Evolutionary conservation across 1,140 invertebrate species (phyloP).

Genomic region (Drosophila erecta): DNA sequence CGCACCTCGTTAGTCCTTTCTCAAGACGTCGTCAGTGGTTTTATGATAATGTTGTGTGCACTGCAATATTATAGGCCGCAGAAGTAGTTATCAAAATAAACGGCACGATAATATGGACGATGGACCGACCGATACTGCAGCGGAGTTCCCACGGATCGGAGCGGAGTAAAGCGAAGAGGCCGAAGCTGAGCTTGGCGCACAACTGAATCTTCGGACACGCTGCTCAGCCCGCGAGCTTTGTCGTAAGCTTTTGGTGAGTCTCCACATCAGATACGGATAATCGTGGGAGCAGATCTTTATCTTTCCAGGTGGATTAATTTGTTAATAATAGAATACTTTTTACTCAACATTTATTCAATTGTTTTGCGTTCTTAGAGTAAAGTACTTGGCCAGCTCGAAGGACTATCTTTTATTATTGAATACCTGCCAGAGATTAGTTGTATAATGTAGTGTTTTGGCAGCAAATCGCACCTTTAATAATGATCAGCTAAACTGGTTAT

Average conservation of each 20-base stretch:
- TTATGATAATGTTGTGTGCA: background rate
- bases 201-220: conserved; percentile 38
- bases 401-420: too few relatives aligned
- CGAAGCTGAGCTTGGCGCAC: conserved; percentile 50
- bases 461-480: too few relatives aligned
- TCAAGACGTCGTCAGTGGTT: conserved; percentile 53
- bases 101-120: conserved; percentile 25
- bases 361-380: too few relatives aligned
- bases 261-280: background rate
- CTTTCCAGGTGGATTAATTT: too few relatives aligned
- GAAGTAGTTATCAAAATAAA: conserved; percentile 52
- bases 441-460: background rate
- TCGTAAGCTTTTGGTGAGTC: conserved; percentile 13
- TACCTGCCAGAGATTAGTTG: too few relatives aligned
- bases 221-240: conserved; percentile 37
- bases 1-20: conserved; percentile 32
- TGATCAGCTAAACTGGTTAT: too few relatives aligned
- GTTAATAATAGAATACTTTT: too few relatives aligned
- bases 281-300: background rate
- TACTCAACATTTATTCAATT: too few relatives aligned
- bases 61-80: conserved; percentile 15
- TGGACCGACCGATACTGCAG: conserved; percentile 22
- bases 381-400: too few relatives aligned
- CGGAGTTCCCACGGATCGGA: conserved; percentile 39
- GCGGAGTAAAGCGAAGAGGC: conserved; percentile 16